Conservation (phyloP, 2,888 invertebrate species). For the Tiphia femorata region DNA sequence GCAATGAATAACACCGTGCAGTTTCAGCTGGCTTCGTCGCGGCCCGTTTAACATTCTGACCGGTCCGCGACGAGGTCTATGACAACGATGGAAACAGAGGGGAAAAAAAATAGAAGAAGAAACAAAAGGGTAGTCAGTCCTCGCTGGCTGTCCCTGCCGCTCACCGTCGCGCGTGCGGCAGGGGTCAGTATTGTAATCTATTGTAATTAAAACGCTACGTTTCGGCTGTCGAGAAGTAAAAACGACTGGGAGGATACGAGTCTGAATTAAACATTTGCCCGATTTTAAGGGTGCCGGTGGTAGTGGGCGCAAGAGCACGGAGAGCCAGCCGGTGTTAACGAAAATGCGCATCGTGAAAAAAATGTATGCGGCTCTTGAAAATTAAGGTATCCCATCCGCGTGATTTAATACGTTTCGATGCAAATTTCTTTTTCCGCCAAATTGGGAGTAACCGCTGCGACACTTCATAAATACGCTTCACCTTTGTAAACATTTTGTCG, state of each 20-base stretch:
- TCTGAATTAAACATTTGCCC: neutral
- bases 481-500: too few relatives aligned
- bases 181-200: conserved; percentile 1
- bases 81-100: conserved; percentile 13
- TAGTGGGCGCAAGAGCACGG: too few relatives aligned
- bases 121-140: neutral
- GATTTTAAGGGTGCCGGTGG: too few relatives aligned
- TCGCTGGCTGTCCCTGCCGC: neutral
- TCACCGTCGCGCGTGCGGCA: neutral
- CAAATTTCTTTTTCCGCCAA: too few relatives aligned
- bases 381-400: too few relatives aligned
- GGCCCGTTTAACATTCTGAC: conserved; percentile 26
- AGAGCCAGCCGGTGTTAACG: too few relatives aligned
- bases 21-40: conserved; percentile 24
- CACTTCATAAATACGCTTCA: too few relatives aligned
- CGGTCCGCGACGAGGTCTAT: conserved; percentile 8
- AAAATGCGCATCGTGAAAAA: too few relatives aligned
- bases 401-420: too few relatives aligned
- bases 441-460: too few relatives aligned
- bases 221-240: neutral
- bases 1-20: conserved; percentile 35
- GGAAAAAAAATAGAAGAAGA: too few relatives aligned
- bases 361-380: too few relatives aligned
- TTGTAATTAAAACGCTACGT: conserved; percentile 2
- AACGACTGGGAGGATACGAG: neutral